These are phyloP conservation scores for Halyomorpha halys DNA, from an alignment of 1,140 invertebrate genomes.

Conservation along the genomic window DNA sequence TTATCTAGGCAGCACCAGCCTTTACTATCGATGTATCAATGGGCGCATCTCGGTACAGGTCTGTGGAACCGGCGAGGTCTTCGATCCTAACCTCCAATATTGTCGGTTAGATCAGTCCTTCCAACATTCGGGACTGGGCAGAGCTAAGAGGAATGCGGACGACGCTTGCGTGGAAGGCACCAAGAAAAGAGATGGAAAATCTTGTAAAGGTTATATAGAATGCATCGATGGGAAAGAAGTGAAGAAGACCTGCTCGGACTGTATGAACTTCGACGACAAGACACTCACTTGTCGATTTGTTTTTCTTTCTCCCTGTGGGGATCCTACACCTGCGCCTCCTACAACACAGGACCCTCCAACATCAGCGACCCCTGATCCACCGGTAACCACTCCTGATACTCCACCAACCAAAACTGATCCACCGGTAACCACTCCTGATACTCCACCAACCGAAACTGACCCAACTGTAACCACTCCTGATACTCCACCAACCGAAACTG, in stretches of 20 bases:
- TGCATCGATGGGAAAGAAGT: background rate
- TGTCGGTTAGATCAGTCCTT: background rate
- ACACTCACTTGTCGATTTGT: background rate
- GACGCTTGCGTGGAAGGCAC: background rate
- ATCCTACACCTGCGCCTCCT: background rate
- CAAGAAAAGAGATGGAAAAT: background rate
- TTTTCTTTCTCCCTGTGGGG: background rate
- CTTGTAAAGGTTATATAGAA: background rate
- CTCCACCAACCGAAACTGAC: background rate
- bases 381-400: background rate
- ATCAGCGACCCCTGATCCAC: background rate
- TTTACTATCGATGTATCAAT: background rate
- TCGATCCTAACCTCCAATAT: background rate
- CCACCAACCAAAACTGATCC: background rate
- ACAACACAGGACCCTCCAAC: background rate
- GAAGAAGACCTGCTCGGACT: background rate
- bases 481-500: background rate
- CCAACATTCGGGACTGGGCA: no score
- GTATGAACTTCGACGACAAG: conserved; percentile 8
- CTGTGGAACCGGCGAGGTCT: background rate
- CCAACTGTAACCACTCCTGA: background rate
- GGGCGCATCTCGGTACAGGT: background rate
- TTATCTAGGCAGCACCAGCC: background rate
- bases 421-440: background rate
- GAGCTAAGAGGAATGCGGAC: background rate